Conservation (phyloP, 2,113 vertebrate species). For the Oryzias woworae region DNA sequence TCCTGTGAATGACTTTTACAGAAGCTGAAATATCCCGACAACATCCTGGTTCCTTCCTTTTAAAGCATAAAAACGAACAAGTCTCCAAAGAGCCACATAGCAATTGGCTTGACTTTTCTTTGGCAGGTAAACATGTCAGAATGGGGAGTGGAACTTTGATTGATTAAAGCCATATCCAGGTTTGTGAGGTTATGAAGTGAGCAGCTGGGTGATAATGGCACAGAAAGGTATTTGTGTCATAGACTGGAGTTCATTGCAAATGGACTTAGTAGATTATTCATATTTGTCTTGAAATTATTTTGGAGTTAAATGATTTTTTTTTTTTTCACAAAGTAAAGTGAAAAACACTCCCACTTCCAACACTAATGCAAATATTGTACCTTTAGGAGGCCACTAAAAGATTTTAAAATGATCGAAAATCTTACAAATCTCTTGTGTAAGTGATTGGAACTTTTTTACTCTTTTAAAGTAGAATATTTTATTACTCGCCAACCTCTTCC, state of each 20-base stretch:
- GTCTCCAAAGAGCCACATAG: constrained; percentile 50
- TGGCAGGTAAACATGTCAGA: constrained; percentile 21
- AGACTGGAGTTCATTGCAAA: background rate
- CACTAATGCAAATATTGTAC: too few relatives aligned
- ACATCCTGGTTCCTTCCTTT: constrained; percentile 52
- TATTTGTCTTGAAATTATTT: too few relatives aligned
- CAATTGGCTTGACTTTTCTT: constrained; percentile 45
- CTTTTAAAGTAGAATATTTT: background rate
- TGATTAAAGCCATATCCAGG: constrained; percentile 32
- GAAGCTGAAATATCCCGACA: constrained; percentile 54
- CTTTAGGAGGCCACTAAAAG: too few relatives aligned
- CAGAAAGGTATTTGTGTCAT: background rate
- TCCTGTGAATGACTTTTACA: constrained; percentile 65
- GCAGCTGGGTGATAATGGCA: constrained; percentile 26
- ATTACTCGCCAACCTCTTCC: background rate
- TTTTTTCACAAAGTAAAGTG: background rate
- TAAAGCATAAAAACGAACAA: constrained; percentile 55
- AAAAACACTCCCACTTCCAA: too few relatives aligned
- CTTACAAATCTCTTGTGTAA: too few relatives aligned
- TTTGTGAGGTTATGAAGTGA: constrained; percentile 13
- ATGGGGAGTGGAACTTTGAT: constrained; percentile 20
- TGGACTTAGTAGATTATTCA: background rate
- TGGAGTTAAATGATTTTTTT: background rate
- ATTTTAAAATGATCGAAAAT: too few relatives aligned
- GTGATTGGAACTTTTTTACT: too few relatives aligned